phyloP scores from a whole-genome alignment of 2,797 vertebrate genomes.

The Ctenosaura bakeri region DNA sequence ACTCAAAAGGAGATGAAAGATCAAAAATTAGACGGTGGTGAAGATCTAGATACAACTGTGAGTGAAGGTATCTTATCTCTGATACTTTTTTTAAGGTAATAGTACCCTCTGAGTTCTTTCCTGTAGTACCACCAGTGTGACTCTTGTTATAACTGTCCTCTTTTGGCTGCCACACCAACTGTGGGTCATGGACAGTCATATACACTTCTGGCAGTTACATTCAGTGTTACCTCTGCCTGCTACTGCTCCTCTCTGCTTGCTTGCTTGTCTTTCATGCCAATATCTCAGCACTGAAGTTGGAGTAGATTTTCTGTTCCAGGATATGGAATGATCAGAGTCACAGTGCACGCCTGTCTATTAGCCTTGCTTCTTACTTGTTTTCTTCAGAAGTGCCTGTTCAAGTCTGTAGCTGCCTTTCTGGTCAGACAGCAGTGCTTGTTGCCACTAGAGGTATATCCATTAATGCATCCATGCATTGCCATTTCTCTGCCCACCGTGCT shows the following conservation, averaged over 20 bases:
- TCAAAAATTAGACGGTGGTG: too few species aligned
- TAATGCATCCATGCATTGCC: background rate
- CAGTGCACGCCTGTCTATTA: background rate
- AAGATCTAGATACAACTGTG: too few species aligned
- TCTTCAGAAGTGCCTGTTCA: background rate
- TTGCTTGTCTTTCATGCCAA: background rate
- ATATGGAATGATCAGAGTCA: background rate
- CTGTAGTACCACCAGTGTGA: too few species aligned
- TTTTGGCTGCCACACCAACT: too few species aligned
- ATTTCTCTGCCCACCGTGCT: background rate
- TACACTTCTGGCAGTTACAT: background rate
- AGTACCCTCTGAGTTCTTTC: too few species aligned
- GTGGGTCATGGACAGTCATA: background rate
- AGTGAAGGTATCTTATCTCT: too few species aligned
- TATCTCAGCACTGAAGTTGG: background rate
- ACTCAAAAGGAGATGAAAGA: too few species aligned
- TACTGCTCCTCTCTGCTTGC: background rate
- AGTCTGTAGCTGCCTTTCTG: background rate
- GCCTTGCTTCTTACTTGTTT: background rate
- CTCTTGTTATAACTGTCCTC: too few species aligned
- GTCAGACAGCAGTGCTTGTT: background rate
- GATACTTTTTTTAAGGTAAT: too few species aligned
- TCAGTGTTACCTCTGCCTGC: background rate
- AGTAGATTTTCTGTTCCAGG: background rate
- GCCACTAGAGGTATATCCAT: background rate